phyloP scores from a whole-genome alignment of 2,797 vertebrate species.

The Betta splendens region DNA sequence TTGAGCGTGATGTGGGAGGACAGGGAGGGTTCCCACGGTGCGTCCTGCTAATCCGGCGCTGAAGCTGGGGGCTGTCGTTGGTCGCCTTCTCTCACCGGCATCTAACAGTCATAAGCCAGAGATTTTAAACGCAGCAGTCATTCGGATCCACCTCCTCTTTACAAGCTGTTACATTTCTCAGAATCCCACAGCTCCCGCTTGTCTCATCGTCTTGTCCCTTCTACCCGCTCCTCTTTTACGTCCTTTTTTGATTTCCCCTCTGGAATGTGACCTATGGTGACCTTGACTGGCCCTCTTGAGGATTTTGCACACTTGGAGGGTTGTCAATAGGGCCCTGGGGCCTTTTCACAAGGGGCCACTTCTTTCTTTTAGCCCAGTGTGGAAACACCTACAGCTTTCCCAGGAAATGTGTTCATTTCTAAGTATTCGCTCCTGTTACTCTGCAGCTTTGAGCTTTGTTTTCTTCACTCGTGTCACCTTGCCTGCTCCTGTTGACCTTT shows the following conservation, averaged over 20 bases:
- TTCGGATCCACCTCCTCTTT: conserved; percentile 1
- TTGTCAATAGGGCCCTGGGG: conserved; percentile 74
- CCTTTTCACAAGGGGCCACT: conserved; percentile 67
- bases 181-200: conserved; percentile 34
- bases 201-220: conserved; percentile 29
- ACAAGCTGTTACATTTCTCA: conserved; percentile 62
- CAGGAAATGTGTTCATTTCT: background rate
- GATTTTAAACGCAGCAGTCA: background rate
- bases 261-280: conserved; percentile 84
- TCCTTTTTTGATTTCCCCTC: conserved; percentile 58
- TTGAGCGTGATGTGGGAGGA: background rate
- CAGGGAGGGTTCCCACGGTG: conserved; percentile 8
- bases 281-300: conserved; percentile 76
- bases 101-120: background rate
- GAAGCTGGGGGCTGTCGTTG: background rate
- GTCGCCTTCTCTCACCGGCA: background rate
- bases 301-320: conserved; percentile 82
- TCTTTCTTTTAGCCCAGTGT: conserved; percentile 32
- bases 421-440: background rate
- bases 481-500: background rate
- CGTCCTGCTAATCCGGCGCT: background rate
- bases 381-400: conserved; percentile 43
- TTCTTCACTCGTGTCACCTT: background rate
- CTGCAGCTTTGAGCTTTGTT: background rate
- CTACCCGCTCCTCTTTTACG: conserved; percentile 1